A percentile compares a stretch with the other conserved stretches of the same genome.
These are phyloP conservation scores for Odontesthes bonariensis DNA, from an alignment of 2,113 vertebrate species.

Conservation along the genomic window DNA sequence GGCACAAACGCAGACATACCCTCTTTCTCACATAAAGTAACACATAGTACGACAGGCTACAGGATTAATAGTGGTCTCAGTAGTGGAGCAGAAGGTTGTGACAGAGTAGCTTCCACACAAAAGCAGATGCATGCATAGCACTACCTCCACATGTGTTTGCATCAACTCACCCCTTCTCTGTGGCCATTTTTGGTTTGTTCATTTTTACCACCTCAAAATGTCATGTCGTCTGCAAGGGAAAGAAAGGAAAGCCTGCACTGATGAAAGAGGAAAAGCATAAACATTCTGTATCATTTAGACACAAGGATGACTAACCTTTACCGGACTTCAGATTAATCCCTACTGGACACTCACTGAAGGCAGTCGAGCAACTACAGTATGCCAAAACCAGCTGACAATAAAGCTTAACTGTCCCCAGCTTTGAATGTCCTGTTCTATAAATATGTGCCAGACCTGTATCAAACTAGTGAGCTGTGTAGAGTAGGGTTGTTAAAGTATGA, in stretches of 20 bases:
- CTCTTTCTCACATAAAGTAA: not conserved
- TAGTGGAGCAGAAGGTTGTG: conserved; percentile 28
- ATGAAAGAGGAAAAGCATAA: conserved; percentile 1
- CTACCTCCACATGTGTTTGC: not conserved
- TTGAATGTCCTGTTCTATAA: conserved; percentile 10
- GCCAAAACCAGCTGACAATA: conserved; percentile 23
- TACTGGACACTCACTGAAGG: not conserved
- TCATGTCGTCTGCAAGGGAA: conserved; percentile 80
- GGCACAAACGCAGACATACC: conserved; percentile 6
- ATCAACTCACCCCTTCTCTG: conserved; percentile 92
- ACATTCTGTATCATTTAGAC: conserved; percentile 13
- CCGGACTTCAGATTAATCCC: conserved; percentile 2
- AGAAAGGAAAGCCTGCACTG: conserved; percentile 16
- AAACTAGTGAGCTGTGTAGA: conserved; percentile 5
- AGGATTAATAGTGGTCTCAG: not conserved
- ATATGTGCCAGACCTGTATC: not conserved
- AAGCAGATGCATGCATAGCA: conserved; percentile 9
- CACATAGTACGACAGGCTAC: not conserved
- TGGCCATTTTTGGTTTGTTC: conserved; percentile 92
- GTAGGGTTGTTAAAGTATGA: not conserved
- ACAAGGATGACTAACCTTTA: conserved; percentile 27
- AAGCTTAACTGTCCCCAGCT: conserved; percentile 27
- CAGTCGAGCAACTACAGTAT: conserved; percentile 6
- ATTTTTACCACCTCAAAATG: conserved; percentile 87
- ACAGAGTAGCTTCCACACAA: conserved; percentile 21